phyloP scores from a whole-genome alignment of 1,140 invertebrate species.

The Zaprionus tsacasi region DNA sequence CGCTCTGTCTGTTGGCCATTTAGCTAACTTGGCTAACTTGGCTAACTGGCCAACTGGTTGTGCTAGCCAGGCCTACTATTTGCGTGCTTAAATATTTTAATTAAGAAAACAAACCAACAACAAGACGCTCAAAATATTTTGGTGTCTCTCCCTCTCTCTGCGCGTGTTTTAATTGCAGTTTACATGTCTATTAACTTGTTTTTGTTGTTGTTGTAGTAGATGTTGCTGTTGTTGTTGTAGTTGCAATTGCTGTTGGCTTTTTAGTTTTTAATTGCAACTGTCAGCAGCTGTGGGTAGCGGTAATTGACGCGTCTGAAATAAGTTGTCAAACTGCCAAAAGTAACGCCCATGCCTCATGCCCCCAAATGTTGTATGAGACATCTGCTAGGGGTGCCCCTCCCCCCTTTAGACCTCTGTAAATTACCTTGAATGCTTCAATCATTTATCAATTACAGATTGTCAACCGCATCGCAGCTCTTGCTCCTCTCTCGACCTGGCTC shows the following conservation, averaged over 20 bases:
- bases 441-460: conserved; percentile 52
- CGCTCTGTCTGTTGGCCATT: conserved; percentile 19
- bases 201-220: conserved; percentile 2
- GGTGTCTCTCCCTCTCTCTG: background rate
- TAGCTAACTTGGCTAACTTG: conserved; percentile 34
- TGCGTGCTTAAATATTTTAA: conserved; percentile 81
- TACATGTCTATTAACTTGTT: conserved; percentile 79
- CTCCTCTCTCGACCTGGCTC: conserved; percentile 7
- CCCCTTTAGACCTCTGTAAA: background rate
- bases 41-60: conserved; percentile 51
- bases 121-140: conserved; percentile 15
- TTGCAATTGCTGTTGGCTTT: conserved; percentile 29
- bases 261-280: conserved; percentile 55
- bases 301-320: conserved; percentile 53
- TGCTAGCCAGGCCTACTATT: conserved; percentile 61
- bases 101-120: conserved; percentile 61
- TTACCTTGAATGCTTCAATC: conserved; percentile 43
- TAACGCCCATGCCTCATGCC: conserved; percentile 20
- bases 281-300: conserved; percentile 51
- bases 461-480: conserved; percentile 33
- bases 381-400: background rate
- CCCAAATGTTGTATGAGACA: background rate
- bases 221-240: conserved; percentile 19
- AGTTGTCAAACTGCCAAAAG: conserved; percentile 49
- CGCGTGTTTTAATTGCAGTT: conserved; percentile 79